Conservation (phyloP, 2,113 vertebrate genomes). For the Rhinichthys klamathensis region DNA sequence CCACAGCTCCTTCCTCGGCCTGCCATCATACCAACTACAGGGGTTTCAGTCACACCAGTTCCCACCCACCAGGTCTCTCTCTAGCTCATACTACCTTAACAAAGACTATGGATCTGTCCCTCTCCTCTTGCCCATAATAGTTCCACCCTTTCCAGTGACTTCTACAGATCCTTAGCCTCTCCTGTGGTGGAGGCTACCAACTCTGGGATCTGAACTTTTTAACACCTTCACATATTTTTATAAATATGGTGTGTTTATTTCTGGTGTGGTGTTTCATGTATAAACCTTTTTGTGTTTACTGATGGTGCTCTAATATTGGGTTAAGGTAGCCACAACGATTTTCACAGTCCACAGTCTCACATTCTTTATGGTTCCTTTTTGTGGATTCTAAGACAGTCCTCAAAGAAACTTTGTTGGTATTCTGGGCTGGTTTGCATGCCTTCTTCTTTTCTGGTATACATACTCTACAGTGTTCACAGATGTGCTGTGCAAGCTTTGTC, state of each 20-base stretch:
- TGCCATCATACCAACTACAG: conserved; percentile 69
- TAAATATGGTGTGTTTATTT: conserved; percentile 63
- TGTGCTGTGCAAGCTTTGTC: conserved; percentile 23
- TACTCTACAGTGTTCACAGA: conserved; percentile 11
- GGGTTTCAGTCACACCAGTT: conserved; percentile 44
- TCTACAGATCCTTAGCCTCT: conserved; percentile 57
- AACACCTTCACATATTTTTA: conserved; percentile 59
- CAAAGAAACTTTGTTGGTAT: conserved; percentile 34
- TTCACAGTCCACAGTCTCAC: conserved; percentile 59
- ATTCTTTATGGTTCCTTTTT: conserved; percentile 55
- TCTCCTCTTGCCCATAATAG: conserved; percentile 45
- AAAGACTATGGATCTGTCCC: conserved; percentile 74
- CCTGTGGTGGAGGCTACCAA: conserved; percentile 65
- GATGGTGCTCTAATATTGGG: conserved; percentile 54
- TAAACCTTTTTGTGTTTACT: conserved; percentile 36
- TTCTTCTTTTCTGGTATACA: conserved; percentile 30
- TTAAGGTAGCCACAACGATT: conserved; percentile 66
- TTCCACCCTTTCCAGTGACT: conserved; percentile 74
- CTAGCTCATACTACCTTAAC: conserved; percentile 76
- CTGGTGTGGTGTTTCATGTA: conserved; percentile 35
- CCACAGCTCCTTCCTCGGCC: conserved; percentile 80
- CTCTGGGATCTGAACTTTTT: conserved; percentile 71
- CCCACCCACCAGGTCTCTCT: conserved; percentile 81
- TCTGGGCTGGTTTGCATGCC: conserved; percentile 51
- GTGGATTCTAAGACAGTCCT: conserved; percentile 54